phyloP scores from a whole-genome alignment of 2,113 vertebrate genomes.

The Psettodes erumei region DNA sequence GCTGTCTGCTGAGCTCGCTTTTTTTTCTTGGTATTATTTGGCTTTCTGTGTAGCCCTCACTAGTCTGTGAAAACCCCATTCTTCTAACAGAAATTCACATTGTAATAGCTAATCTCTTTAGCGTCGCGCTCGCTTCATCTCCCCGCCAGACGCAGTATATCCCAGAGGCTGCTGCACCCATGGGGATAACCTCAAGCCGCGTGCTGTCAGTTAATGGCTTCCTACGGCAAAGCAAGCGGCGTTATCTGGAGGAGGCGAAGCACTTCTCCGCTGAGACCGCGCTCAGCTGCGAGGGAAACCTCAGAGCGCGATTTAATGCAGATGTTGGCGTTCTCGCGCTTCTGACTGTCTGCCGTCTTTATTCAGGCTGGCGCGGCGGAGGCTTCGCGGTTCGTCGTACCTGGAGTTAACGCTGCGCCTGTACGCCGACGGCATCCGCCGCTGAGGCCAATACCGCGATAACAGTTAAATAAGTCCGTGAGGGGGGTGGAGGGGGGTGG shows the following conservation, averaged over 20 bases:
- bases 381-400: slow-evolving; percentile 6
- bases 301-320: slow-evolving; percentile 44
- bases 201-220: slow-evolving; percentile 66
- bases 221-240: slow-evolving; percentile 54
- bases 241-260: slow-evolving; percentile 48
- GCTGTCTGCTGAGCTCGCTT: slow-evolving; percentile 32
- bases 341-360: slow-evolving; percentile 25
- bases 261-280: slow-evolving; percentile 51
- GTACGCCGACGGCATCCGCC: background rate
- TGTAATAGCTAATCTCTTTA: slow-evolving; percentile 69
- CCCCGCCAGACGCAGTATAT: slow-evolving; percentile 51
- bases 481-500: too few species aligned
- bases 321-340: slow-evolving; percentile 39
- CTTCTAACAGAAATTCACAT: slow-evolving; percentile 55
- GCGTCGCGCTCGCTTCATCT: slow-evolving; percentile 65
- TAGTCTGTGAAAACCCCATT: slow-evolving; percentile 55
- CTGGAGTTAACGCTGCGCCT: slow-evolving; percentile 7
- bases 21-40: slow-evolving; percentile 46
- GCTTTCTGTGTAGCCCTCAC: slow-evolving; percentile 39
- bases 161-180: slow-evolving; percentile 66
- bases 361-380: slow-evolving; percentile 28
- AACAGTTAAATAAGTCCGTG: background rate
- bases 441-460: background rate
- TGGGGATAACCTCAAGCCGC: slow-evolving; percentile 65
- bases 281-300: slow-evolving; percentile 36